A percentile compares a stretch with the other conserved stretches of the same genome.
These are phyloP conservation scores for Panagrolaimus sp. DNA, from an alignment of 1,140 invertebrate species.

Conservation along the genomic window DNA sequence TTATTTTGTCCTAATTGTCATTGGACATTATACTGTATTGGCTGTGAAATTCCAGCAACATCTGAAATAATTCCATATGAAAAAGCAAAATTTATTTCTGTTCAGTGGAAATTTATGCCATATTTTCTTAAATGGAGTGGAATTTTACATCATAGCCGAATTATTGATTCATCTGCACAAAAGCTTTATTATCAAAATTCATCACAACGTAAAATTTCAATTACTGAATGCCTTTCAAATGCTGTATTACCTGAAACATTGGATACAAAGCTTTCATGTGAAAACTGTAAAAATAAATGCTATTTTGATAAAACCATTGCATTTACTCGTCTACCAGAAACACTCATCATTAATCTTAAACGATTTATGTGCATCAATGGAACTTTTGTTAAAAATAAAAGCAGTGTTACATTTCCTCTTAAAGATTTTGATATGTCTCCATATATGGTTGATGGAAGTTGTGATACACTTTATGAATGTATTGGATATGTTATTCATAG, in stretches of 20 bases:
- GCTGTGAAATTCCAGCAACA: not conserved
- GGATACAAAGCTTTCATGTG: not conserved
- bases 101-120: not conserved
- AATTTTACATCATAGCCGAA: not conserved
- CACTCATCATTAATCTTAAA: conserved; percentile 5
- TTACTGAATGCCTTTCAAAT: not conserved
- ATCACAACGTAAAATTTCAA: not conserved
- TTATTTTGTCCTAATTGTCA: not conserved
- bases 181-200: not conserved
- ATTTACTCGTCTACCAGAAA: not conserved
- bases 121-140: not conserved
- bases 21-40: not conserved
- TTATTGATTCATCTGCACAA: not conserved
- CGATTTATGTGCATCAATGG: not conserved
- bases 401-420: not conserved
- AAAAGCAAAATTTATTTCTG: not conserved
- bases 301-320: not conserved
- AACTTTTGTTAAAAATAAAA: not conserved
- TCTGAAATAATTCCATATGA: not conserved
- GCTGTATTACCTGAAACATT: not conserved
- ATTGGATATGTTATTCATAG: not conserved
- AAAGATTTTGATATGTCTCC: conserved; percentile 7
- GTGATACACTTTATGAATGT: not conserved
- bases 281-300: not conserved
- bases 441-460: not conserved